These are phyloP conservation scores for Halcyon senegalensis DNA, from an alignment of 2,113 vertebrate genomes.

Conservation along the genomic window DNA sequence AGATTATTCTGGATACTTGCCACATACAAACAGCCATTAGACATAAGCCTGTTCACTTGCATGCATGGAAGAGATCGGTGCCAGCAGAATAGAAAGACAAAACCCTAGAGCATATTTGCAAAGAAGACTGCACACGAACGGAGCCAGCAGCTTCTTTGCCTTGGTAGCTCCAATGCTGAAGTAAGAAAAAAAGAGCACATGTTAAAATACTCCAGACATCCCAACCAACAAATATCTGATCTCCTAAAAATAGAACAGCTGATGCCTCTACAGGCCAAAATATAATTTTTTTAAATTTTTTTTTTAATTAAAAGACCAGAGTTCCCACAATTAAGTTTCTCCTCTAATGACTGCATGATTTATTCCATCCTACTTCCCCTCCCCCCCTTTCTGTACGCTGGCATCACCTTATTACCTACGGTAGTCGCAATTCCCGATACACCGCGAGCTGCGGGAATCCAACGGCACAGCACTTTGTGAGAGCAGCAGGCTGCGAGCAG, in stretches of 20 bases:
- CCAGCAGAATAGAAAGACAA: slow-evolving; percentile 61
- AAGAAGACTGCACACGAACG: slow-evolving; percentile 22
- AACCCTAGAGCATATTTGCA: slow-evolving; percentile 45
- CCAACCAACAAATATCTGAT: slow-evolving; percentile 1
- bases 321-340: slow-evolving; percentile 4
- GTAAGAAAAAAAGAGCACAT: slow-evolving; percentile 27
- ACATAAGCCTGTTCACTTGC: slow-evolving; percentile 46
- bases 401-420: slow-evolving; percentile 22
- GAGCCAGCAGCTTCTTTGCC: slow-evolving; percentile 31
- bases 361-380: neutral
- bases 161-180: neutral
- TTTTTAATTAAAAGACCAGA: neutral
- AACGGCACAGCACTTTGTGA: neutral
- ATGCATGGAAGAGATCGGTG: slow-evolving; percentile 15
- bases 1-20: slow-evolving; percentile 31
- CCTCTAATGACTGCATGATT: neutral
- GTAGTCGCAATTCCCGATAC: neutral
- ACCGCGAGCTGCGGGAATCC: neutral
- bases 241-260: neutral
- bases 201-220: slow-evolving; percentile 39
- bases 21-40: slow-evolving; percentile 61
- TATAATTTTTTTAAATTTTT: neutral
- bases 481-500: slow-evolving; percentile 47
- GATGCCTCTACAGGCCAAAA: neutral
- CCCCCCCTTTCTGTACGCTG: neutral